These are phyloP conservation scores for Griposia aprilina DNA, from an alignment of 2,888 invertebrate species.

Conservation along the genomic window DNA sequence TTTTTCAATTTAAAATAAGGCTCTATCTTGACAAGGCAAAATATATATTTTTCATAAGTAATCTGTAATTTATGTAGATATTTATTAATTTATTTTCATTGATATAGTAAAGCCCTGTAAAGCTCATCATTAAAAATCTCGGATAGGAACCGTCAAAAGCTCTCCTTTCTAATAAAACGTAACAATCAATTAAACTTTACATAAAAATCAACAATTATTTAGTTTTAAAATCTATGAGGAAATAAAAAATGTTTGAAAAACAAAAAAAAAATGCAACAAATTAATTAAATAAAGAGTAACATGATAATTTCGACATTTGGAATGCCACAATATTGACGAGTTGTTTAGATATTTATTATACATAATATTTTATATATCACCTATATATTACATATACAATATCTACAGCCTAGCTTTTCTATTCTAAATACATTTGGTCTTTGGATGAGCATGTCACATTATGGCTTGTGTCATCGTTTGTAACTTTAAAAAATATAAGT, in stretches of 20 bases:
- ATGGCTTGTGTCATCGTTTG: constrained; percentile 88
- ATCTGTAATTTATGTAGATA: constrained; percentile 65
- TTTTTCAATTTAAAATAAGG: constrained; percentile 81
- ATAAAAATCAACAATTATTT: constrained; percentile 80
- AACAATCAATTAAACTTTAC: constrained; percentile 84
- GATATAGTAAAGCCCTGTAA: constrained; percentile 71
- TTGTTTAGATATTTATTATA: constrained; percentile 74
- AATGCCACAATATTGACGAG: constrained; percentile 79
- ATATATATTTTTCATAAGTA: constrained; percentile 72
- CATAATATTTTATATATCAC: constrained; percentile 76
- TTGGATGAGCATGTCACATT: constrained; percentile 90
- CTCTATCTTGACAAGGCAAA: constrained; percentile 83
- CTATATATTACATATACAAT: constrained; percentile 83
- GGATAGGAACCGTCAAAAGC: constrained; percentile 81
- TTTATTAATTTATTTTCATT: constrained; percentile 61
- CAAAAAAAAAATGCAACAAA: constrained; percentile 75
- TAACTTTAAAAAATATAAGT: constrained; percentile 88
- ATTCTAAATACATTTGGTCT: constrained; percentile 90
- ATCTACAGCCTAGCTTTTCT: constrained; percentile 86
- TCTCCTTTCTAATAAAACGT: constrained; percentile 76
- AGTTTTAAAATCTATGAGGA: constrained; percentile 75
- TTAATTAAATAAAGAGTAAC: constrained; percentile 67
- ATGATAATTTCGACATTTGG: constrained; percentile 75
- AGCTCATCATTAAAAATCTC: constrained; percentile 75
- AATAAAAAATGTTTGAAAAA: constrained; percentile 63